Conservation (phyloP, 2,113 vertebrate genomes). For the Strix uralensis region DNA sequence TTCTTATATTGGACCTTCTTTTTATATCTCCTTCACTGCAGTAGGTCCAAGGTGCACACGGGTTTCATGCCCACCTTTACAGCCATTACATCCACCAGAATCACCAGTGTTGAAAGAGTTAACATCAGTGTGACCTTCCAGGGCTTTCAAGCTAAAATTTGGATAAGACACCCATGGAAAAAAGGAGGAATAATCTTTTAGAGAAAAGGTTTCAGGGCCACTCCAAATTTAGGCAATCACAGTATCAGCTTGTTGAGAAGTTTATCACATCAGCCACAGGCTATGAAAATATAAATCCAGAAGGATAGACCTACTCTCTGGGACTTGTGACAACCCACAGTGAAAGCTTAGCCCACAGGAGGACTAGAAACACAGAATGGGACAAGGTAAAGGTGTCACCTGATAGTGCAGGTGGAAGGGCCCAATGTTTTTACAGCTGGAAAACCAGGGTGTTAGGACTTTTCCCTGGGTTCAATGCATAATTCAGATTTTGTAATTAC, state of each 20-base stretch:
- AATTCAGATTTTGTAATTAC: neutral
- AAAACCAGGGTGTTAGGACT: neutral
- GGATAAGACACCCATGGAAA: neutral
- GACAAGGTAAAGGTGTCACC: neutral
- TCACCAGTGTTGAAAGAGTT: neutral
- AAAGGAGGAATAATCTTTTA: neutral
- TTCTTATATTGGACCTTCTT: neutral
- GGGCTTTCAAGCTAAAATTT: neutral
- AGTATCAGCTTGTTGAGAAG: neutral
- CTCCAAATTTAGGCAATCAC: neutral
- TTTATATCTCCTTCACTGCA: neutral
- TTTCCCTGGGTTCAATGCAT: neutral
- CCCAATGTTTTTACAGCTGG: neutral
- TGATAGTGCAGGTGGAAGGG: neutral
- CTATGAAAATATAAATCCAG: neutral
- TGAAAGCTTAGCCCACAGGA: neutral
- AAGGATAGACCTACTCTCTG: neutral
- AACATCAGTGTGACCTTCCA: neutral
- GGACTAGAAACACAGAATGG: neutral
- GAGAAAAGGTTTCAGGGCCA: neutral
- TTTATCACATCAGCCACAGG: neutral
- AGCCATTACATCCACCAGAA: neutral
- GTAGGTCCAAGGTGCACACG: neutral
- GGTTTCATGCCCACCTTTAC: neutral
- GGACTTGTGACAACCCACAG: neutral